Conservation (phyloP, 2,113 vertebrate species). For the Grantiella picta region DNA sequence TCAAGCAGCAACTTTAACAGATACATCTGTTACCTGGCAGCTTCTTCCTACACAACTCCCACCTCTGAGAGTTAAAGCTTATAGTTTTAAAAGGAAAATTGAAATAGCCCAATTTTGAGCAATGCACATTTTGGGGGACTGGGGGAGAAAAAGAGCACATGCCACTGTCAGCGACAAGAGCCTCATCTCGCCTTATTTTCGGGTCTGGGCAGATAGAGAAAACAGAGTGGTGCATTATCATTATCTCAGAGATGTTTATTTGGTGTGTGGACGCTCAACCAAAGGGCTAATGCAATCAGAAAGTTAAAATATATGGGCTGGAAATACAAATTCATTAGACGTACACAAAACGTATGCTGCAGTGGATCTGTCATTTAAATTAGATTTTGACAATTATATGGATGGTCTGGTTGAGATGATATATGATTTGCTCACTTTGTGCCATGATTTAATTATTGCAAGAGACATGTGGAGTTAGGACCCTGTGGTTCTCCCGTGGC, state of each 20-base stretch:
- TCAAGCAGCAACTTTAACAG: slow-evolving; percentile 62
- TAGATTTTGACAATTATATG: slow-evolving; percentile 63
- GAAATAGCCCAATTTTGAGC: slow-evolving; percentile 56
- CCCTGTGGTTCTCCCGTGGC: not conserved
- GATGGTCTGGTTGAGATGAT: slow-evolving; percentile 71
- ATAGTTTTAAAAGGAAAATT: slow-evolving; percentile 60
- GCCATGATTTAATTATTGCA: slow-evolving; percentile 52
- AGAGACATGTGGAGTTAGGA: not conserved
- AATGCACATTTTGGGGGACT: not conserved
- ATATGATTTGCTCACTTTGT: slow-evolving; percentile 32
- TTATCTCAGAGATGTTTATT: slow-evolving; percentile 50
- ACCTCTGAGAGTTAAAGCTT: slow-evolving; percentile 51
- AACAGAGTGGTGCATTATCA: slow-evolving; percentile 30
- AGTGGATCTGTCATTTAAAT: slow-evolving; percentile 37
- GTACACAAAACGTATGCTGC: slow-evolving; percentile 44
- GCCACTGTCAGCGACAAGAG: not conserved
- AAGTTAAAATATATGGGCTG: slow-evolving; percentile 64
- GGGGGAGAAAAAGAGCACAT: not conserved
- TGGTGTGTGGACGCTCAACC: slow-evolving; percentile 45
- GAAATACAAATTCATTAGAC: slow-evolving; percentile 63
- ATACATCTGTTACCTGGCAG: slow-evolving; percentile 51
- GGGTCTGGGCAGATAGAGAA: not conserved
- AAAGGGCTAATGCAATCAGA: slow-evolving; percentile 36
- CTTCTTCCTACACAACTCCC: slow-evolving; percentile 52
- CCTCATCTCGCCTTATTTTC: not conserved